Conservation (phyloP, 2,888 invertebrate genomes). For the Blastobasis adustella region DNA sequence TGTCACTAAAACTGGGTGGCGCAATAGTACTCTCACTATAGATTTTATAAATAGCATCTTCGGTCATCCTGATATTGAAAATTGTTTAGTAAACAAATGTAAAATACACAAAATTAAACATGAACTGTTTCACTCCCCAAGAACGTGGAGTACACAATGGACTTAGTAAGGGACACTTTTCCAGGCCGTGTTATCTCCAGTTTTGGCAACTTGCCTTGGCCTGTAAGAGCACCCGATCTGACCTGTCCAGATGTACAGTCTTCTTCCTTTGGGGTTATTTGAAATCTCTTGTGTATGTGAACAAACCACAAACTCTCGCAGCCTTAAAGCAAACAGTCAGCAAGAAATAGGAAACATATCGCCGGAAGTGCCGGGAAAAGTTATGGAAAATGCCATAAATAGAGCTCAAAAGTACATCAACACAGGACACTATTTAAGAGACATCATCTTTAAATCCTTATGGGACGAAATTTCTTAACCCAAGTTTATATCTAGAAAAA, state of each 20-base stretch:
- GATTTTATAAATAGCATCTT: neutral
- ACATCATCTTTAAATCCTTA: too few species aligned
- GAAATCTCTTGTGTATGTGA: conserved; percentile 7
- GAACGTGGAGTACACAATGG: neutral
- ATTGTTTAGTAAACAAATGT: conserved; percentile 1
- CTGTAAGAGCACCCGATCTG: conserved; percentile 9
- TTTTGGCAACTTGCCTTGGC: conserved; percentile 9
- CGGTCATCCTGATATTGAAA: neutral
- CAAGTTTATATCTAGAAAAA: too few species aligned
- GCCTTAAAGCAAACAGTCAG: conserved; percentile 2
- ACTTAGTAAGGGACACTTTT: neutral
- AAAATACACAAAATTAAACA: neutral
- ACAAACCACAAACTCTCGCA: conserved; percentile 6
- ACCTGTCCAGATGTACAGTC: conserved; percentile 2
- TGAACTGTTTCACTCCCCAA: neutral
- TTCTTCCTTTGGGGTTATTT: conserved; percentile 9
- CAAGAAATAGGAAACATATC: conserved; percentile 2
- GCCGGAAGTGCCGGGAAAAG: neutral
- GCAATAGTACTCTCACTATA: neutral
- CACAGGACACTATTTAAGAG: neutral
- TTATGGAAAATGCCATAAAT: neutral
- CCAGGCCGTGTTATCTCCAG: conserved; percentile 5
- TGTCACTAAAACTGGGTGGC: neutral
- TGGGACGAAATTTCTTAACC: too few species aligned
- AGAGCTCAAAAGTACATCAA: neutral